phyloP scores from a whole-genome alignment of 2,113 vertebrate genomes.

The Epinephelus moara region DNA sequence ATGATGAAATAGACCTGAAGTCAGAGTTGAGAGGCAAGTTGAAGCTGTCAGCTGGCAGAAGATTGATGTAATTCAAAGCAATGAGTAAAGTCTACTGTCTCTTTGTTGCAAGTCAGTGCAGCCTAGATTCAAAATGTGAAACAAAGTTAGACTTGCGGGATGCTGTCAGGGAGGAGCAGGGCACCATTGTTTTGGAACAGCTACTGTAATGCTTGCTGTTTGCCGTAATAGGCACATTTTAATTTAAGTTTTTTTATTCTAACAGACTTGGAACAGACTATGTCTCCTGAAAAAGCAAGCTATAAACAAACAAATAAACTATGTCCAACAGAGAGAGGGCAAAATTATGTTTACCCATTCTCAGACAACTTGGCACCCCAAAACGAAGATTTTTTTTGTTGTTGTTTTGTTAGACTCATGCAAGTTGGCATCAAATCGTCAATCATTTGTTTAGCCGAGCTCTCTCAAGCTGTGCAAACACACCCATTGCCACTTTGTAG shows the following conservation, averaged over 20 bases:
- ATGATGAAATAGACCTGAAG: constrained; percentile 35
- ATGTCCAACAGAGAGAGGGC: constrained; percentile 49
- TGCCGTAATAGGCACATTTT: constrained; percentile 37
- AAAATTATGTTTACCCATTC: constrained; percentile 56
- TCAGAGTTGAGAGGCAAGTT: constrained; percentile 16
- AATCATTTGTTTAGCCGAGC: constrained; percentile 49
- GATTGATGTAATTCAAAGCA: constrained; percentile 46
- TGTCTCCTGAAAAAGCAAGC: constrained; percentile 38
- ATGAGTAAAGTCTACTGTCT: constrained; percentile 9
- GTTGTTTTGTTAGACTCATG: constrained; percentile 46
- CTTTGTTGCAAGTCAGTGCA: constrained; percentile 5
- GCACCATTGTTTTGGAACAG: constrained; percentile 8
- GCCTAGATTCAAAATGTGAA: not conserved
- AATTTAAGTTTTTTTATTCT: constrained; percentile 43
- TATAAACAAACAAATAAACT: constrained; percentile 57
- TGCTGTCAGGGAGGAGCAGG: constrained; percentile 5
- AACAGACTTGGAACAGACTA: constrained; percentile 34
- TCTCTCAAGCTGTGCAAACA: constrained; percentile 72
- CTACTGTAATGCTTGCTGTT: constrained; percentile 10
- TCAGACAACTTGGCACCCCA: constrained; percentile 55
- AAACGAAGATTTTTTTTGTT: constrained; percentile 35
- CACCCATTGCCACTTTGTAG: constrained; percentile 62
- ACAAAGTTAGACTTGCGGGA: not conserved
- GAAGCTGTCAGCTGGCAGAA: constrained; percentile 13
- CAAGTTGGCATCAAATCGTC: constrained; percentile 56